Evolutionary conservation across 2,113 vertebrate species (phyloP).

Genomic region (Elephas maximus): DNA sequence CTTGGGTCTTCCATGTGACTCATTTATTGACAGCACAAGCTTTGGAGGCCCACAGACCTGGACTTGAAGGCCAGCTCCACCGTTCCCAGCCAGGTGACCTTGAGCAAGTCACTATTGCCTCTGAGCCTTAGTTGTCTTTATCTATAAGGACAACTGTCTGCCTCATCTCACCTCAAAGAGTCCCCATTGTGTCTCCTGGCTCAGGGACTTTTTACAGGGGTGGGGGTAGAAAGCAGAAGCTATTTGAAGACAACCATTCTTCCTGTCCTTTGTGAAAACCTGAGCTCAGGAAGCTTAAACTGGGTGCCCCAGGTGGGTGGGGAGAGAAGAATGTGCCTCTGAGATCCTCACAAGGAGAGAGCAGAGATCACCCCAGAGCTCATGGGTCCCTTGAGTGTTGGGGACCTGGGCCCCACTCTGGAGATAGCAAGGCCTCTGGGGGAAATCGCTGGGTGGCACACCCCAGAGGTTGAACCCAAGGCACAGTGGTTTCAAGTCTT

Average conservation of each 20-base stretch:
- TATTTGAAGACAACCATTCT: not conserved
- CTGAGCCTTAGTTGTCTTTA: not conserved
- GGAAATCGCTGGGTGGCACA: not conserved
- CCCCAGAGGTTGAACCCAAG: not conserved
- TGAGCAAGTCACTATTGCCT: not conserved
- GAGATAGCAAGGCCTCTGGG: not conserved
- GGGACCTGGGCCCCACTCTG: not conserved
- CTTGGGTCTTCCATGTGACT: not conserved
- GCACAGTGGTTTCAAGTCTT: not conserved
- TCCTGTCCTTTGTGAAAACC: constrained; percentile 4
- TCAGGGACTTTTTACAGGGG: constrained; percentile 4
- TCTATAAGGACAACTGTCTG: not conserved
- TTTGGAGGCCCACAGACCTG: not conserved
- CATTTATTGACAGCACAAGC: not conserved
- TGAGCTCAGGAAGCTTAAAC: not conserved
- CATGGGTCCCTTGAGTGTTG: not conserved
- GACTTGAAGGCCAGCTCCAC: rapidly evolving
- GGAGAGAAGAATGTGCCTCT: not conserved
- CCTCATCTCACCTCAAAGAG: not conserved
- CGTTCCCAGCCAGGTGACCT: not conserved
- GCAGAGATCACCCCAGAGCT: not conserved
- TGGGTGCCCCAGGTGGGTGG: not conserved
- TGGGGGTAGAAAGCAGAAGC: constrained; percentile 36
- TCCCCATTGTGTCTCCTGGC: not conserved
- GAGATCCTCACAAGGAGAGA: not conserved